Evolutionary conservation across 2,888 invertebrate species (phyloP).

Genomic region (Athripsodes cinereus): DNA sequence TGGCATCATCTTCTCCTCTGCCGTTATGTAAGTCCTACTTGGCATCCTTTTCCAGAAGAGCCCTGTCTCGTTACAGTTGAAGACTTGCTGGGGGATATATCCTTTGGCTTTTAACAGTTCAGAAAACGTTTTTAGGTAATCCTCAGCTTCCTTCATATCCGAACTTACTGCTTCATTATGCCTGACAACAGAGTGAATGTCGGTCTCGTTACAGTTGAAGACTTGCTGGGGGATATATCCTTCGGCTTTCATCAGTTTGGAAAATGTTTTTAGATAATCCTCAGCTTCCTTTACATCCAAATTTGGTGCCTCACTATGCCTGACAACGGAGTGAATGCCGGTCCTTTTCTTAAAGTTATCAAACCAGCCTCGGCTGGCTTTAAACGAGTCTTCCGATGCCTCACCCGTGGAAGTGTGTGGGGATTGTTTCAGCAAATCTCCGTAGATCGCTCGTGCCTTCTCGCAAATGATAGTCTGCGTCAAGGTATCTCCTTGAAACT

Average conservation of each 20-base stretch:
- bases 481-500: slow-evolving; percentile 24
- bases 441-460: slow-evolving; percentile 26
- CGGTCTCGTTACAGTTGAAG: slow-evolving; percentile 8
- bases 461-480: slow-evolving; percentile 25
- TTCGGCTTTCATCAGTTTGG: slow-evolving; percentile 27
- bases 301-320: slow-evolving; percentile 26
- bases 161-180: slow-evolving; percentile 24
- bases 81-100: too few relatives aligned
- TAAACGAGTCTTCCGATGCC: slow-evolving; percentile 25
- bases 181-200: too few relatives aligned
- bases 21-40: slow-evolving; percentile 6
- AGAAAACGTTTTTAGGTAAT: slow-evolving; percentile 19
- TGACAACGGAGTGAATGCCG: slow-evolving; percentile 13
- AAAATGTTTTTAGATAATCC: slow-evolving; percentile 20
- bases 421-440: slow-evolving; percentile 22
- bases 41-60: slow-evolving; percentile 12
- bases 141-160: slow-evolving; percentile 23
- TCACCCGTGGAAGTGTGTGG: slow-evolving; percentile 20
- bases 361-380: slow-evolving; percentile 30
- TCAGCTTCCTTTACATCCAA: slow-evolving; percentile 23
- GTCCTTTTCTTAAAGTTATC: slow-evolving; percentile 27
- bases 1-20: slow-evolving; percentile 5
- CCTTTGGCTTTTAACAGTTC: too few relatives aligned
- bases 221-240: slow-evolving; percentile 12
- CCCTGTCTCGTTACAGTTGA: too few relatives aligned